Conservation (phyloP, 2,888 invertebrate species). For the Autographa pulchrina region DNA sequence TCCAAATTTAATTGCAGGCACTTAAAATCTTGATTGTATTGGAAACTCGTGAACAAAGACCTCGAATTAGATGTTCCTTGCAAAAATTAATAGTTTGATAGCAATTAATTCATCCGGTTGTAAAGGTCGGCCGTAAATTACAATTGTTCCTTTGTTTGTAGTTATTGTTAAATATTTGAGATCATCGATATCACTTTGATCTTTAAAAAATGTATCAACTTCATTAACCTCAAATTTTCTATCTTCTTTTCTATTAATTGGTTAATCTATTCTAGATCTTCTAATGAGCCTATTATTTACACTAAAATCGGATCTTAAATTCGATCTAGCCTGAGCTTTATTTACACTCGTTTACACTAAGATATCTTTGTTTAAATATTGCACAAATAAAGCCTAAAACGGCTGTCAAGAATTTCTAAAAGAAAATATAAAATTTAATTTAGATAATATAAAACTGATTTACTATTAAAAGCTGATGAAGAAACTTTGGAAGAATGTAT, state of each 20-base stretch:
- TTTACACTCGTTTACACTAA: constrained; percentile 53
- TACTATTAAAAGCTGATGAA: constrained; percentile 22
- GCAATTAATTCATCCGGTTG: constrained; percentile 65
- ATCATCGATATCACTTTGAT: constrained; percentile 43
- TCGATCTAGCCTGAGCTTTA: constrained; percentile 52
- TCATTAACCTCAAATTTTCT: constrained; percentile 13
- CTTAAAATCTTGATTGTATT: constrained; percentile 60
- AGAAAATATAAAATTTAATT: constrained; percentile 11
- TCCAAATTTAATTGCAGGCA: constrained; percentile 55
- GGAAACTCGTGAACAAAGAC: constrained; percentile 62
- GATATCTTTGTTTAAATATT: constrained; percentile 63
- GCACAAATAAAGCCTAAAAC: constrained; percentile 56
- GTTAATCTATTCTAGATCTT: constrained; percentile 35
- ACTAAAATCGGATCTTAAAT: constrained; percentile 39
- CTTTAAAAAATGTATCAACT: constrained; percentile 20
- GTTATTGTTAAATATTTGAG: constrained; percentile 48
- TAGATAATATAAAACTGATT: constrained; percentile 9
- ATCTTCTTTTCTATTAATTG: constrained; percentile 13
- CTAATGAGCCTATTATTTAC: constrained; percentile 57
- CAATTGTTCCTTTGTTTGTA: constrained; percentile 57
- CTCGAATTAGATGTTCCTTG: constrained; percentile 64
- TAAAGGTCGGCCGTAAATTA: constrained; percentile 54
- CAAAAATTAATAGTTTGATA: constrained; percentile 54
- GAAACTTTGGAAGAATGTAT: constrained; percentile 52
- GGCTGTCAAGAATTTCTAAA: constrained; percentile 27